A percentile compares a stretch with the other conserved stretches of the same genome.
These are phyloP conservation scores for Allygus modestus DNA, from an alignment of 2,888 invertebrate genomes.

Conservation along the genomic window DNA sequence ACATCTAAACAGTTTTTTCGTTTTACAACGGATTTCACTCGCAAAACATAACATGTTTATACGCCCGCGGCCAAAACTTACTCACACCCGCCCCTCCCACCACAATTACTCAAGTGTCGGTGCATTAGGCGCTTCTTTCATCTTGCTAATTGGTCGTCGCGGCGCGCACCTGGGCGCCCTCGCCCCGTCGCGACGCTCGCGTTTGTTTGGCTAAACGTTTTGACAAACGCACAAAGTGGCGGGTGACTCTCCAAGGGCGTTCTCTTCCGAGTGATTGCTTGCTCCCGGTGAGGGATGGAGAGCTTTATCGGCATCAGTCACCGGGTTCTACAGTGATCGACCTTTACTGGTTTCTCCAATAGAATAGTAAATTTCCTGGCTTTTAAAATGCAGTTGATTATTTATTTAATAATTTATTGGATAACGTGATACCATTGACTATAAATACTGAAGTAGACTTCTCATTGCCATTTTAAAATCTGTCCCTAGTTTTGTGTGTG, in stretches of 20 bases:
- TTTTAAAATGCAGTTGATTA: background rate
- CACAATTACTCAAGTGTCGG: conserved; percentile 9
- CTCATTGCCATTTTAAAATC: too few species aligned
- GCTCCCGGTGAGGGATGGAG: background rate
- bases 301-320: background rate
- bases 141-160: conserved; percentile 34
- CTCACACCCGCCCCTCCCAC: background rate
- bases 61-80: background rate
- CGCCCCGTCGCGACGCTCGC: background rate
- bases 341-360: background rate
- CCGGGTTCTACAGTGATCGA: background rate
- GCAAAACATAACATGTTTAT: too few species aligned
- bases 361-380: too few species aligned
- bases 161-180: background rate
- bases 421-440: too few species aligned
- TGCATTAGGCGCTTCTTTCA: conserved; percentile 23
- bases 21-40: too few species aligned
- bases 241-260: background rate
- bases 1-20: too few species aligned
- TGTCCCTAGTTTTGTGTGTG: too few species aligned
- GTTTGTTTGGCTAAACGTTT: background rate
- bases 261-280: conserved; percentile 26
- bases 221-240: conserved; percentile 15
- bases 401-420: too few species aligned
- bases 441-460: too few species aligned